Percentiles rank a stretch among this genome's conserved stretches.
These are phyloP conservation scores for Terrapene triunguis DNA, from an alignment of 2,113 vertebrate species.

Conservation along the genomic window DNA sequence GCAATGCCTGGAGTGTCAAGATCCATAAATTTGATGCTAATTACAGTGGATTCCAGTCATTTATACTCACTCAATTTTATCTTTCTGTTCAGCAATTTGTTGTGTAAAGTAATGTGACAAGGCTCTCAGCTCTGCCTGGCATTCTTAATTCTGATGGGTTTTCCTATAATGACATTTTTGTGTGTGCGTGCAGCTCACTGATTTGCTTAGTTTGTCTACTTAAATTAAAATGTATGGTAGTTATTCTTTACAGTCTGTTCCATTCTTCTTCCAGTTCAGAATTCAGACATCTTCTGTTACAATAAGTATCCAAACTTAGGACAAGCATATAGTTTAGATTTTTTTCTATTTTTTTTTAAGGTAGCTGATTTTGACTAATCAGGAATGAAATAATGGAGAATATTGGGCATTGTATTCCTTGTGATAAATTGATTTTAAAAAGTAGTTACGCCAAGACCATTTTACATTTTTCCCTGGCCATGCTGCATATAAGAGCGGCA, in stretches of 20 bases:
- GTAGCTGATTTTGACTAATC: neutral
- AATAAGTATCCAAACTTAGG: slow-evolving; percentile 8
- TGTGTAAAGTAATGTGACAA: neutral
- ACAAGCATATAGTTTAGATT: neutral
- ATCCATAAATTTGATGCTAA: neutral
- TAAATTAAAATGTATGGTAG: slow-evolving; percentile 27
- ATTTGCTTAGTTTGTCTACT: slow-evolving; percentile 19
- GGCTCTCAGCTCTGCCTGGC: neutral
- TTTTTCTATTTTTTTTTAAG: neutral
- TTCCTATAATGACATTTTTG: slow-evolving; percentile 20
- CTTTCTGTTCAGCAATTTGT: slow-evolving; percentile 5
- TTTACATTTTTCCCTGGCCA: neutral
- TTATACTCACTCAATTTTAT: neutral
- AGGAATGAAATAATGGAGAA: no score
- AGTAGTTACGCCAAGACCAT: neutral
- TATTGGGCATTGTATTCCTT: neutral
- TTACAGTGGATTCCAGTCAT: neutral
- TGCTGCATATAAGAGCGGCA: slow-evolving; percentile 38
- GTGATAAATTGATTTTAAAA: neutral
- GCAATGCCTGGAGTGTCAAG: neutral
- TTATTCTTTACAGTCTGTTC: slow-evolving; percentile 42
- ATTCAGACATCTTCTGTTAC: slow-evolving; percentile 32
- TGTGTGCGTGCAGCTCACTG: neutral
- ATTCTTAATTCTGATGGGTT: neutral
- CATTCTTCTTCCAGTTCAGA: slow-evolving; percentile 7